These are phyloP conservation scores for Balearica regulorum DNA, from an alignment of 2,797 vertebrate species.

Conservation along the genomic window DNA sequence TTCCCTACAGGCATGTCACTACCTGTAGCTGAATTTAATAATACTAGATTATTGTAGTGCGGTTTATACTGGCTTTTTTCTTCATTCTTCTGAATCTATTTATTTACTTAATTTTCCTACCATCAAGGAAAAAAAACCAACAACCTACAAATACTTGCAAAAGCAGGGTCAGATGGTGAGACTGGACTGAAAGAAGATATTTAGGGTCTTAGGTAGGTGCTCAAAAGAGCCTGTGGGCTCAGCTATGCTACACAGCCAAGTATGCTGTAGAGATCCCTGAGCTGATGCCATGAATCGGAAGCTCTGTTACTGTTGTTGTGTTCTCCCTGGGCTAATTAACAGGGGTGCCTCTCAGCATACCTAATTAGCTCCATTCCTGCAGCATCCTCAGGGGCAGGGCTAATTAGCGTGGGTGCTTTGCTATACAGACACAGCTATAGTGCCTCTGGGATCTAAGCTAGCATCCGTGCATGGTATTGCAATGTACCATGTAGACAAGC, in stretches of 20 bases:
- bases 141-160: not conserved
- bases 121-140: not conserved
- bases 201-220: not conserved
- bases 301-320: not conserved
- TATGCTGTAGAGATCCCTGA: not conserved
- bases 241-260: not conserved
- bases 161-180: not conserved
- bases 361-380: constrained; percentile 47
- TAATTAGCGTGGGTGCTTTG: constrained; percentile 54
- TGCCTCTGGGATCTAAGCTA: constrained; percentile 22
- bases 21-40: constrained; percentile 55
- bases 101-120: constrained; percentile 33
- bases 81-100: constrained; percentile 18
- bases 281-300: constrained; percentile 15
- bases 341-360: constrained; percentile 31
- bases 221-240: not conserved
- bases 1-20: constrained; percentile 23
- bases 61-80: constrained; percentile 13
- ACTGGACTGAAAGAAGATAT: not conserved
- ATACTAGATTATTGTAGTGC: not conserved
- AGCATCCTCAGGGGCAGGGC: constrained; percentile 19
- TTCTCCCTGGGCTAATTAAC: constrained; percentile 45
- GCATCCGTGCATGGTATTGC: not conserved
- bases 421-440: not conserved
- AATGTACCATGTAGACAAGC: not conserved